Evolutionary conservation across 2,113 vertebrate genomes (phyloP), one percentile per base, ranked within the genome.

Genomic region (Taxidea taxus): DNA sequence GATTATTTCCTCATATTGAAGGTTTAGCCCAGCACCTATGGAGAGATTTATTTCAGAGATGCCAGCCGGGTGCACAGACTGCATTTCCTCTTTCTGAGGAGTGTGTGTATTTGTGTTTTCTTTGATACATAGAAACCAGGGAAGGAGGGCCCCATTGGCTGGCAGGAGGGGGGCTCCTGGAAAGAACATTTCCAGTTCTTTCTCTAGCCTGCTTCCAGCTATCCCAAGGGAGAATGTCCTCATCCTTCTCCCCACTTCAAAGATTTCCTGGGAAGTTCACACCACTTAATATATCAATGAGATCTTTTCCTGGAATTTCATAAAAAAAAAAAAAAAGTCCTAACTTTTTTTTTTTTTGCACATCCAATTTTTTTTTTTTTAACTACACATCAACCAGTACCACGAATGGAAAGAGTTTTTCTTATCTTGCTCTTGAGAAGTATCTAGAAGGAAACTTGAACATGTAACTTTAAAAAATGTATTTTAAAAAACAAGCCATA

Each of bases 1-100:
- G 85, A 77, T 95, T 44, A 66, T 93, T 92, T 96, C 91, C 95
- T 94, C 78, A 10, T 94, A 51, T 91, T 62, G 95, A 97, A 91
- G 95, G 92, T 92, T 95, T 96, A 94, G 92, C 82, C 72, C 83
- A 64, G 90, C 49, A 87, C 91, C 95, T 89, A 66, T 42, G 44
- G 86, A 91, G 94, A 97, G 77, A 95, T 97, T 96, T 90, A 91
- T 96, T 96, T 97, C 84, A 34, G 68, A 82, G 93, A 81, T 81
- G 86, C 95, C 83, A 66, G 92, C 86, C 49, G 34, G 16, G 88
- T 72, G 81, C 66, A 44, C 68, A 49, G 72, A 31, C 60, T 68
- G 58, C 23, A 10, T 75, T 60, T 89, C 42, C 66, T 90, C 80
- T 54, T 97, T 51, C 66, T 11, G 70, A 18, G 37, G 51, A 39